These are phyloP conservation scores for Synanthedon myopaeformis DNA, from an alignment of 2,888 invertebrate genomes.

Conservation along the genomic window DNA sequence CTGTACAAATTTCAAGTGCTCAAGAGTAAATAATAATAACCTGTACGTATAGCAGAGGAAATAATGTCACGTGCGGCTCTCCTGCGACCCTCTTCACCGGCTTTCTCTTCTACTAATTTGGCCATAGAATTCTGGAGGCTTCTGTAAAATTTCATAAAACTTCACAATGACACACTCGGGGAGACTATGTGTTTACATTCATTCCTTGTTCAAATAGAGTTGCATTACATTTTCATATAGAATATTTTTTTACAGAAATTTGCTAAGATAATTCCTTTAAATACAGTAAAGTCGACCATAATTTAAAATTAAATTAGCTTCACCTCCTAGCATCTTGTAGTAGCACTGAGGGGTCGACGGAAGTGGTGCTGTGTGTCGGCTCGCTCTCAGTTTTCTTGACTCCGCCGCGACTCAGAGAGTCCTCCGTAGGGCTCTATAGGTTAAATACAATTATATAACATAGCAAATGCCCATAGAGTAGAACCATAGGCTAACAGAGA, in stretches of 20 bases:
- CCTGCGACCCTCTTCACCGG: constrained; percentile 60
- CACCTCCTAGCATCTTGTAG: constrained; percentile 70
- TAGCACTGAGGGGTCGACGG: constrained; percentile 60
- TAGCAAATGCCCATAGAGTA: too few relatives aligned
- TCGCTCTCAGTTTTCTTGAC: constrained; percentile 68
- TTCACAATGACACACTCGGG: not conserved
- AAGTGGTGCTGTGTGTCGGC: constrained; percentile 57
- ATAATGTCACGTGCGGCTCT: constrained; percentile 80
- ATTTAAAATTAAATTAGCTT: too few relatives aligned
- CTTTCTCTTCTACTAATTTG: constrained; percentile 65
- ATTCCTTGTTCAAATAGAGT: too few relatives aligned
- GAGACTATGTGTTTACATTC: not conserved
- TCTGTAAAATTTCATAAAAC: constrained; percentile 21
- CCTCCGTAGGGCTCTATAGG: constrained; percentile 23
- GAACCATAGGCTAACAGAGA: not conserved
- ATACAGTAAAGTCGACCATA: too few relatives aligned
- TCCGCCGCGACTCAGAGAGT: constrained; percentile 31
- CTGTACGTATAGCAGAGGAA: constrained; percentile 75
- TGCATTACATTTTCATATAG: too few relatives aligned
- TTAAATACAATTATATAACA: too few relatives aligned
- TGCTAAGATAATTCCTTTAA: too few relatives aligned
- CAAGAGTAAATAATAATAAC: too few relatives aligned
- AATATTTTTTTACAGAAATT: too few relatives aligned
- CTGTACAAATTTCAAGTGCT: too few relatives aligned
- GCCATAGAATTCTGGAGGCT: constrained; percentile 76